Base-by-base conservation (phyloP, 1,140 invertebrate species). In the Artemia franciscana region DNA sequence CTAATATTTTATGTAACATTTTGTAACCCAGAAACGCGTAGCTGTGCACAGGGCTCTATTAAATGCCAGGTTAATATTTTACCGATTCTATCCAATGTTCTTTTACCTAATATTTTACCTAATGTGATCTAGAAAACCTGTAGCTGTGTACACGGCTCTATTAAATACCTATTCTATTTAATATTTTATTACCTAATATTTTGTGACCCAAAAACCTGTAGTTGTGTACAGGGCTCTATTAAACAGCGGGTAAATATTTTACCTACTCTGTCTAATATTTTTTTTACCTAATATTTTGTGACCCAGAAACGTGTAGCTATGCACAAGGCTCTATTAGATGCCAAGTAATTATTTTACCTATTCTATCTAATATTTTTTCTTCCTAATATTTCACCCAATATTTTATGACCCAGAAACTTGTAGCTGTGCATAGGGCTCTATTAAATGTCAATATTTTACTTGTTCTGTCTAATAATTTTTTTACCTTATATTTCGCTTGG, bases 401-500 rank as follows among this genome's bases (percentile, higher is more conserved):
- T n/a, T n/a, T n/a, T n/a, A n/a, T n/a, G n/a, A n/a, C 92, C 92
- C 92, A 0, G 90, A 93, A 68, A 91, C 83, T 21, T 98, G 93
- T 73, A 83, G 86, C 25, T 98, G 93, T 74, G 89, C 87, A 71
- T 80, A 88, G 70, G 88, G 86, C 59, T 92, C 91, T 25, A 96
- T 98, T 64, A 93, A 95, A 76, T 98, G 91, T 82, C 26, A 39
- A 51, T 51, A 12, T 51, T 51, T 39, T n/a, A 7, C 30, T 39
- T 39, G 30, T n/a, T 12, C 39, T 15, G 2, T 51, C 3, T n/a
- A n/a, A n/a, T n/a, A n/a, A n/a, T n/a, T n/a, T n/a, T n/a, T n/a
- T n/a, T 98, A 93, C 73, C 89, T 92, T 74, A 84, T 86, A 39
- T 75, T 30, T 68, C 97, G 93, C 24, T 59, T 12, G 24, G 5